A percentile compares a stretch with the other conserved stretches of the same genome.
Evolutionary conservation across 2,797 vertebrate species (phyloP).

Genomic region (Liasis olivaceus): DNA sequence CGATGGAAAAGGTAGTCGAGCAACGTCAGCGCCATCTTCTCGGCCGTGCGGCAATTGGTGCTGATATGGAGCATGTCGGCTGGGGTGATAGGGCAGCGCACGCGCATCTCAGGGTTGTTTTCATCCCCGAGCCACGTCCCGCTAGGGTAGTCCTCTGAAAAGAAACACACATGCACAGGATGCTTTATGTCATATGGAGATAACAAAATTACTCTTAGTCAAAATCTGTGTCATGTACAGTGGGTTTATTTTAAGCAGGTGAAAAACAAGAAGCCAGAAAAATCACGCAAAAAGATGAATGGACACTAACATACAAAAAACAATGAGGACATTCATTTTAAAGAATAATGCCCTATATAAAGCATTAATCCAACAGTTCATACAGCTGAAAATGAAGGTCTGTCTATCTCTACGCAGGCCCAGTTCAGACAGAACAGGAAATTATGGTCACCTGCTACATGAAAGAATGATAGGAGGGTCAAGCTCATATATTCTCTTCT

Average conservation of each 20-base stretch:
- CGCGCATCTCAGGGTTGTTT: constrained; percentile 93
- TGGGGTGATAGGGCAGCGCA: constrained; percentile 90
- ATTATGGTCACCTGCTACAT: not conserved
- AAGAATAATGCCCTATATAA: not conserved
- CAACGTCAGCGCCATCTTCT: constrained; percentile 97
- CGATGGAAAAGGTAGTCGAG: constrained; percentile 97
- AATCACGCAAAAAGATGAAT: not conserved
- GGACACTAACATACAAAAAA: too few species aligned
- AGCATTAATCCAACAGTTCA: not conserved
- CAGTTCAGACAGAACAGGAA: not conserved
- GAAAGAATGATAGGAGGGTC: too few species aligned
- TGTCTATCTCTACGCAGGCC: not conserved
- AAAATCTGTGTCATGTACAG: not conserved
- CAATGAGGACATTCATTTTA: not conserved
- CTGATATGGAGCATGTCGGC: constrained; percentile 97
- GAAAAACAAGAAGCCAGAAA: not conserved
- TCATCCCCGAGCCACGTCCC: constrained; percentile 98
- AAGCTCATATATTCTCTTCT: too few species aligned
- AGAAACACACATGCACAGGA: not conserved
- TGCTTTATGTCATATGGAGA: not conserved
- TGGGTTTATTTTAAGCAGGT: not conserved
- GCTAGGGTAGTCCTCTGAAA: constrained; percentile 89
- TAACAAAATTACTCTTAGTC: not conserved
- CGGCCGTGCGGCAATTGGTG: constrained; percentile 94
- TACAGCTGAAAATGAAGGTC: not conserved